A percentile compares a stretch with the other conserved stretches of the same genome.
phyloP scores from a whole-genome alignment of 2,888 invertebrate genomes.

The Dryobotodes eremita region DNA sequence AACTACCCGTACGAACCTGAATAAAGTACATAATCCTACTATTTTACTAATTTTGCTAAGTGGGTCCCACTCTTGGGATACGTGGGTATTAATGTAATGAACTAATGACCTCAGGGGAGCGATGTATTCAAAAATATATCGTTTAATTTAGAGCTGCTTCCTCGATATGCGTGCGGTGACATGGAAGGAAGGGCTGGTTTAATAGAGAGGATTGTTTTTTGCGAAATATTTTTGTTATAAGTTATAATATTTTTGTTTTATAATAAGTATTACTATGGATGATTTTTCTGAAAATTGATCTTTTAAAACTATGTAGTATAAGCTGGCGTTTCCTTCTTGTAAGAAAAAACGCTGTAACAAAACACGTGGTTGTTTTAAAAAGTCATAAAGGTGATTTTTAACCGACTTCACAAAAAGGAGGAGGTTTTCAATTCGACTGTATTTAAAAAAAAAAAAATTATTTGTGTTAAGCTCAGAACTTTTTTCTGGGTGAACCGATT shows the following conservation, averaged over 20 bases:
- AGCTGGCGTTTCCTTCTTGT: no score
- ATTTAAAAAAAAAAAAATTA: no score
- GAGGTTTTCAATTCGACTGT: no score
- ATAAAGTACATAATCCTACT: slow-evolving; percentile 25
- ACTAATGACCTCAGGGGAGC: slow-evolving; percentile 23
- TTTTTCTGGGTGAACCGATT: no score
- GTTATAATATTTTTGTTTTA: neutral
- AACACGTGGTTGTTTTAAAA: no score
- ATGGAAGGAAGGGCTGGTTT: neutral
- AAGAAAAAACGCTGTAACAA: no score
- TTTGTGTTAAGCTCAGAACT: no score
- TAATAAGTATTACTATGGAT: no score
- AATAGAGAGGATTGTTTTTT: neutral
- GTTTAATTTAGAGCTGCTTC: slow-evolving; percentile 8
- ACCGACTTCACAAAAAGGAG: no score
- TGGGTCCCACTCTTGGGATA: slow-evolving; percentile 27
- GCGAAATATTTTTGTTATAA: neutral
- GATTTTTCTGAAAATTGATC: no score
- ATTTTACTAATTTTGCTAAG: slow-evolving; percentile 56
- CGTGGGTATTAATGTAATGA: slow-evolving; percentile 50
- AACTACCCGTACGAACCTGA: neutral
- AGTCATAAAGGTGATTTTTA: no score
- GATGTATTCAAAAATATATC: slow-evolving; percentile 31
- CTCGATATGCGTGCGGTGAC: slow-evolving; percentile 14
- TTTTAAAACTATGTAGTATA: no score